These are phyloP conservation scores for Acanthurus leucopareius DNA, from an alignment of 2,797 vertebrate species.

Conservation along the genomic window DNA sequence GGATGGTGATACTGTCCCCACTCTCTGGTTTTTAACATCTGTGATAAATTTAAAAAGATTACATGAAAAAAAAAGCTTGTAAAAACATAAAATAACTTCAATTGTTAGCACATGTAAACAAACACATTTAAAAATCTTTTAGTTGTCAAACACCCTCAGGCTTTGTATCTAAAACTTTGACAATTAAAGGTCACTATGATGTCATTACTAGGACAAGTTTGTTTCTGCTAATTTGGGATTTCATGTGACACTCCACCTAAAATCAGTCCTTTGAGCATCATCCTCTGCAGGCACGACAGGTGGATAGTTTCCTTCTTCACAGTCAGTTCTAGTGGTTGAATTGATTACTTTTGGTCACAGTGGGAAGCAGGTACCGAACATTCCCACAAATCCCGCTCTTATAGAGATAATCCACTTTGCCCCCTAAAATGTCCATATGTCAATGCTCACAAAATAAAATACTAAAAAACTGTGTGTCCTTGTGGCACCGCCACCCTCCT, in stretches of 20 bases:
- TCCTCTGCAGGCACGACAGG: constrained; percentile 1
- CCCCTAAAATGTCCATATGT: not conserved
- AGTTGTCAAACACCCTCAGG: constrained; percentile 9
- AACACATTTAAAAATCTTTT: constrained; percentile 33
- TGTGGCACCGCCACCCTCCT: no score
- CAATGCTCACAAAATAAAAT: not conserved
- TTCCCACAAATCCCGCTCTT: not conserved
- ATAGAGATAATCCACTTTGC: not conserved
- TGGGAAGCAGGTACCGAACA: not conserved
- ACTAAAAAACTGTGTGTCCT: no score
- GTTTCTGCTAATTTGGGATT: constrained; percentile 11
- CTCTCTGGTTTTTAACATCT: constrained; percentile 31
- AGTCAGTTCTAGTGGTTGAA: constrained; percentile 10
- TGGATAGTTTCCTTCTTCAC: constrained; percentile 23
- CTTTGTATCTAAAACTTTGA: constrained; percentile 39
- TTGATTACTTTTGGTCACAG: not conserved
- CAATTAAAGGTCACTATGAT: constrained; percentile 26
- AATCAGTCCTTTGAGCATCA: constrained; percentile 1
- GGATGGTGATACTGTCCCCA: not conserved
- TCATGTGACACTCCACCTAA: not conserved
- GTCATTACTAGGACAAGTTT: constrained; percentile 13
- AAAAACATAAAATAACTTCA: constrained; percentile 43
- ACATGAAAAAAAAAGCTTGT: constrained; percentile 25
- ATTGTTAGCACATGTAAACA: constrained; percentile 63
- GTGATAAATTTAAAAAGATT: constrained; percentile 32